Base-by-base conservation (phyloP, 2,113 vertebrate genomes). In the Varanus salvator region DNA sequence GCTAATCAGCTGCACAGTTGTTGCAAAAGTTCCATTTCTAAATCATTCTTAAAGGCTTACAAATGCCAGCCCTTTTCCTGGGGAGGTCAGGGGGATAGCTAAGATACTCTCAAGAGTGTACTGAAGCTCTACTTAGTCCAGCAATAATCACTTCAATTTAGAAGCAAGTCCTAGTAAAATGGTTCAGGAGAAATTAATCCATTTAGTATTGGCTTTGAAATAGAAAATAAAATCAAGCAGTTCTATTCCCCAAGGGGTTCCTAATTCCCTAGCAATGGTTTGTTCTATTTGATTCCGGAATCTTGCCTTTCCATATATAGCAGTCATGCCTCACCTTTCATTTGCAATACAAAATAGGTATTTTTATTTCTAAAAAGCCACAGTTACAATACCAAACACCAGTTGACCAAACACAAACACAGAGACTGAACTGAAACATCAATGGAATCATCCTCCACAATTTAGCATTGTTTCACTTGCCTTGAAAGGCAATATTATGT, bases 141-240 rank as follows among this genome's bases (percentile, higher is more conserved):
- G 89, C 90, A 95, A 92, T 92, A 93, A 95, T 87, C 92, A 94
- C 91, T 92, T 84, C 90, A 88, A 90, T 93, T 94, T 93, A 96
- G 83, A 86, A 95, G 27, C 23, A 90, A 93, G 82, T 87, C 48
- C 88, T 93, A 57, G 80, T 81, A 85, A 95, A 93, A 93, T 90
- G 69, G 31, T 94, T 94, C 90, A 88, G 86, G 80, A 88, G 60
- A 95, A 94, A 94, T 93, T 77, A 94, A 94, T 94, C 84, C 83
- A 91, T 90, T 94, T 93, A 93, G 80, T 82, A 87, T 64, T 89
- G 52, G 90, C 90, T 94, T 83, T 89, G 93, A 94, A 94, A 94
- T 0, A 86, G 74, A 92, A 92, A 89, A 85, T 91, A 82, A 93
- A 91, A 89, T 81, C 82, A 92, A 52, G 25, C 76, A 68, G 82